Evolutionary conservation across 2,113 vertebrate species (phyloP), one percentile per base, ranked within the genome.

Genomic region (Nyctereutes procyonoides): DNA sequence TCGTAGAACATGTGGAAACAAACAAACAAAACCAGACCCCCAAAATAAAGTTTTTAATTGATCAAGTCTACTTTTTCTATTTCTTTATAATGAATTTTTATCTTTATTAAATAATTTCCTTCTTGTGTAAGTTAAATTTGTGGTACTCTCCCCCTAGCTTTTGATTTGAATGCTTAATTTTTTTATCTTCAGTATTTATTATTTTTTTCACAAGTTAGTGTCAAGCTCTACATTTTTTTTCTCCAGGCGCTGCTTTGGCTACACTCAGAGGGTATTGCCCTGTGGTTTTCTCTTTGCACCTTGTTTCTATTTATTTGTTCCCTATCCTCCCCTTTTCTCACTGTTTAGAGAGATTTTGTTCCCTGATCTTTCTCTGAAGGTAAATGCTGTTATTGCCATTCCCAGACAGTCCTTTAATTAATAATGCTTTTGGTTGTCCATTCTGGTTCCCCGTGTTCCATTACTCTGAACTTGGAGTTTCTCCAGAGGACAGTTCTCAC

Each of bases 331-430:
- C 53, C 89, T 51, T 73, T 43, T 76, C 56, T 80, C 79, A 56
- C 55, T 62, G 81, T 83, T 82, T 79, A 74, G 77, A 56, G 96
- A 91, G 71, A 65, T n/a, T 86, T 89, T 73, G 86, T 81, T 56
- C 48, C 26, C 85, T 77, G 79, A 55, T 93, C 74, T 38, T 84
- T 55, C 62, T 55, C 95, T 88, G 90, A 51, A 85, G 95, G 84
- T 53, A 38, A 60, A 58, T 6, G 26, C 51, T 89, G 17, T 55
- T 19, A 6, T 19, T 51, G 28, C 95, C 79, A 9, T 65, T 96
- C 76, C 55, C 88, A 24, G 96, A 51, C 62, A 88, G n/a, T 6
- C 55, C 38, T 95, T 92, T 71, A 62, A 81, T 95, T 90, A 94
- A 35, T 80, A 43, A n/a, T 9, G 53, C 8, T 53, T 26, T 11